Conservation (phyloP, 1,140 invertebrate genomes). For the Cydia strobilella region DNA sequence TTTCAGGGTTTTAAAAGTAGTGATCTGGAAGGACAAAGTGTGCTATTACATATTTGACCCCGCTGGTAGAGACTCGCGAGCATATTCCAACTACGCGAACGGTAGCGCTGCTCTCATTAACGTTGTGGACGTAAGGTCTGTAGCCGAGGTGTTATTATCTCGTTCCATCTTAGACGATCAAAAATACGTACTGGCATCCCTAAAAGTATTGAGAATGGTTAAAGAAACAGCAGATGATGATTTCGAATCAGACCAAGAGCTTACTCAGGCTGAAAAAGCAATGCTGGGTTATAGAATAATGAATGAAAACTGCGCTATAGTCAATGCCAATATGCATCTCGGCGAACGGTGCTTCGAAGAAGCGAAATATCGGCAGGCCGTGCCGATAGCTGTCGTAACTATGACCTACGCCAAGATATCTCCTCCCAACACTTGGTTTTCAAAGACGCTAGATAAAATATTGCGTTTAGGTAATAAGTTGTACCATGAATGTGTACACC, state of each 20-base stretch:
- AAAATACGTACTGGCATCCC: constrained; percentile 75
- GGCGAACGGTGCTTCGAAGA: constrained; percentile 80
- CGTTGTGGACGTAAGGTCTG: constrained; percentile 72
- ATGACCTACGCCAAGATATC: constrained; percentile 81
- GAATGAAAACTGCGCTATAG: constrained; percentile 78
- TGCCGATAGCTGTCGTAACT: constrained; percentile 75
- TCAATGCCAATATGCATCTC: constrained; percentile 80
- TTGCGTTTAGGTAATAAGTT: constrained; percentile 78
- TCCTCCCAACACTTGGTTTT: constrained; percentile 79
- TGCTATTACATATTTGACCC: constrained; percentile 81
- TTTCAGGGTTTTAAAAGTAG: constrained; percentile 71
- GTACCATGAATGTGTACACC: constrained; percentile 70
- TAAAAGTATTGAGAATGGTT: constrained; percentile 75
- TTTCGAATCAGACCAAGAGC: constrained; percentile 70
- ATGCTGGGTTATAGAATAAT: constrained; percentile 78
- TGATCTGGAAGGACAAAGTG: constrained; percentile 79
- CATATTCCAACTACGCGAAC: constrained; percentile 66
- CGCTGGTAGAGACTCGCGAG: constrained; percentile 68
- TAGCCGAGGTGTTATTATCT: constrained; percentile 76
- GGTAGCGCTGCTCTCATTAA: constrained; percentile 77
- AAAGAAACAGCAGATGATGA: constrained; percentile 73
- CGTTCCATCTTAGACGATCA: constrained; percentile 76
- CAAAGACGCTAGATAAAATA: constrained; percentile 80
- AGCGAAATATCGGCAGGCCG: constrained; percentile 76
- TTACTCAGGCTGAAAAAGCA: constrained; percentile 70